phyloP scores from a whole-genome alignment of 35 echinoderm and acorn worm genomes.

The Anneissia japonica region DNA sequence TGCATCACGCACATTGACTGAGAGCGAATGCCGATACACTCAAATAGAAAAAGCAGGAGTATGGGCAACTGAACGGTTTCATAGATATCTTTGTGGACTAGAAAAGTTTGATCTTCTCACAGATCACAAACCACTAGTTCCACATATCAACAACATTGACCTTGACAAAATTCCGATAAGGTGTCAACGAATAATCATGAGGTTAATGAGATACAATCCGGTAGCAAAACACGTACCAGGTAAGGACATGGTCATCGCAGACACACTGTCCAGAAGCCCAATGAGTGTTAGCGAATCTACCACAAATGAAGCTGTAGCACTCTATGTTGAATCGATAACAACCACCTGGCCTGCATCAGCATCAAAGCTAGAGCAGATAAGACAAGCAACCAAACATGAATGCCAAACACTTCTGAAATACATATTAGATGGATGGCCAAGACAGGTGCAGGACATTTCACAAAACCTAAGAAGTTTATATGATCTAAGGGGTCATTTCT shows the following conservation, averaged over 20 bases:
- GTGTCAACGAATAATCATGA: constrained; percentile 31
- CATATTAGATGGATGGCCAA: constrained; percentile 23
- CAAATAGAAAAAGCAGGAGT: constrained; percentile 37
- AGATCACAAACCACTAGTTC: constrained; percentile 57
- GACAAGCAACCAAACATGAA: constrained; percentile 27
- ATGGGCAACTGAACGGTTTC: constrained; percentile 48
- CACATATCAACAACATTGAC: constrained; percentile 30
- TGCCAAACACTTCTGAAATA: constrained; percentile 23
- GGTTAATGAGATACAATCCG: constrained; percentile 36
- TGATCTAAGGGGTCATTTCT: constrained; percentile 37
- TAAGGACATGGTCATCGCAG: constrained; percentile 16
- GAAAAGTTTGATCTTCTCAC: constrained; percentile 35
- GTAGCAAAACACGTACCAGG: constrained; percentile 6
- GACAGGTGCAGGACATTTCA: constrained; percentile 8
- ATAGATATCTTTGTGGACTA: constrained; percentile 29
- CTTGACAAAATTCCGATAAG: constrained; percentile 42
- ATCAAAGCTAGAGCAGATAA: background rate
- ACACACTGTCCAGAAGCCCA: constrained; percentile 10
- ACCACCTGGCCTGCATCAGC: background rate
- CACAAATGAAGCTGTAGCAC: background rate
- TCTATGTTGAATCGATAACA: background rate
- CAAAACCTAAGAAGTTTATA: constrained; percentile 10
- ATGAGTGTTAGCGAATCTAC: background rate
- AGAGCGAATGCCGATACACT: constrained; percentile 34
- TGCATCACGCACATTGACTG: constrained; percentile 21